These are phyloP conservation scores for Drosophila ohnishii DNA, from an alignment of 1,140 invertebrate species.

Conservation along the genomic window DNA sequence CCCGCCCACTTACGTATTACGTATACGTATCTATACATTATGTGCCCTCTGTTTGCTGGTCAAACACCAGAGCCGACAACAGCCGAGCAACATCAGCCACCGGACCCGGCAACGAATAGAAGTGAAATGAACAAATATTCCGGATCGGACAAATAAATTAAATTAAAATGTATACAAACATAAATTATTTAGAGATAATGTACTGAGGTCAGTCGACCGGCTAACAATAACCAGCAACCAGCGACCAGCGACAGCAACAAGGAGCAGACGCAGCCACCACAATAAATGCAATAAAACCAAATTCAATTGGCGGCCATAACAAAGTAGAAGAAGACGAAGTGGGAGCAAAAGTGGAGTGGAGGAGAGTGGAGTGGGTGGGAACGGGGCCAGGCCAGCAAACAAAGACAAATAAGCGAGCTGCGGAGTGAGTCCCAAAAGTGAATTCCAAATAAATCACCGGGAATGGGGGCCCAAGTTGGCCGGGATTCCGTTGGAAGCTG, in stretches of 20 bases:
- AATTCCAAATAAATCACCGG: conserved; percentile 73
- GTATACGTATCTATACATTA: conserved; percentile 41
- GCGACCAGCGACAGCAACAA: conserved; percentile 11
- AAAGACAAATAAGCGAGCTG: conserved; percentile 70
- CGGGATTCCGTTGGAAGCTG: conserved; percentile 27
- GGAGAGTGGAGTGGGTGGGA: conserved; percentile 17
- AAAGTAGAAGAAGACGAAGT: conserved; percentile 50
- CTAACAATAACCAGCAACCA: conserved; percentile 48
- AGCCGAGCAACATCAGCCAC: conserved; percentile 2
- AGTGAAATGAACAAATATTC: conserved; percentile 65
- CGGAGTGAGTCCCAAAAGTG: conserved; percentile 47
- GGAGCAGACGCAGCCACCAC: conserved; percentile 39
- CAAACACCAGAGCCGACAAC: conserved; percentile 42
- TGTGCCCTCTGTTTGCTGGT: conserved; percentile 52
- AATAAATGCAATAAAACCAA: conserved; percentile 79
- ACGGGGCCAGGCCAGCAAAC: conserved; percentile 41
- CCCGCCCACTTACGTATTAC: conserved; percentile 24
- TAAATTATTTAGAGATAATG: conserved; percentile 81
- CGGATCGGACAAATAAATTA: conserved; percentile 71
- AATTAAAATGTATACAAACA: conserved; percentile 81
- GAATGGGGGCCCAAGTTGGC: conserved; percentile 54
- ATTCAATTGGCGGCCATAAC: conserved; percentile 73
- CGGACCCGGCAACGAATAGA: conserved; percentile 31
- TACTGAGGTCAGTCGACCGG: conserved; percentile 59
- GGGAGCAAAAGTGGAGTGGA: conserved; percentile 13